Percentiles rank a stretch among this genome's conserved stretches.
These are phyloP conservation scores for Deilephila elpenor DNA, from an alignment of 2,888 invertebrate species.

Conservation along the genomic window DNA sequence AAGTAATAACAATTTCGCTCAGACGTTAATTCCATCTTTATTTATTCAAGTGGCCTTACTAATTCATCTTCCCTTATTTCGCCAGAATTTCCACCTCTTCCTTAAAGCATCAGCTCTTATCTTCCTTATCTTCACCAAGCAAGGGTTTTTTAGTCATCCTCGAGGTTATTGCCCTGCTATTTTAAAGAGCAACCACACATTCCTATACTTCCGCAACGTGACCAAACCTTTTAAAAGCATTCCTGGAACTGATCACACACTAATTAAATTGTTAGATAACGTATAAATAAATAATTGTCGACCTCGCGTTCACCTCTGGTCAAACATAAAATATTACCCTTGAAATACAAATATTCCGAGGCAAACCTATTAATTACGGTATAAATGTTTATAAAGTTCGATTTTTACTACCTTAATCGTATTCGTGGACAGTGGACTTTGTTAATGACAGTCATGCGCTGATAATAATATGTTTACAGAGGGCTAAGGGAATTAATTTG, in stretches of 20 bases:
- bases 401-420: background rate
- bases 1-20: too few species aligned
- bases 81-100: too few species aligned
- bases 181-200: too few species aligned
- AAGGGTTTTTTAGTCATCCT: too few species aligned
- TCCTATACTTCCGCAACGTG: too few species aligned
- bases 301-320: background rate
- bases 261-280: background rate
- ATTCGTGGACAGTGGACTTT: background rate
- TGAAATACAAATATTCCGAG: slow-evolving; percentile 13
- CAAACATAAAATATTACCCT: slow-evolving; percentile 14
- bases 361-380: background rate
- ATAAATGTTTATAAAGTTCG: background rate
- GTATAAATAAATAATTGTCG: background rate
- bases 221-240: too few species aligned
- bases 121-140: too few species aligned
- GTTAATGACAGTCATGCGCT: background rate
- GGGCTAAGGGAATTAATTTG: background rate
- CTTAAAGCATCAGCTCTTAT: too few species aligned
- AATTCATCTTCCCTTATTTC: too few species aligned
- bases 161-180: too few species aligned
- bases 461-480: background rate
- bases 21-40: too few species aligned
- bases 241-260: background rate
- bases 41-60: too few species aligned